These are phyloP conservation scores for Orcinus orca DNA, from an alignment of 2,113 vertebrate genomes.

Conservation along the genomic window DNA sequence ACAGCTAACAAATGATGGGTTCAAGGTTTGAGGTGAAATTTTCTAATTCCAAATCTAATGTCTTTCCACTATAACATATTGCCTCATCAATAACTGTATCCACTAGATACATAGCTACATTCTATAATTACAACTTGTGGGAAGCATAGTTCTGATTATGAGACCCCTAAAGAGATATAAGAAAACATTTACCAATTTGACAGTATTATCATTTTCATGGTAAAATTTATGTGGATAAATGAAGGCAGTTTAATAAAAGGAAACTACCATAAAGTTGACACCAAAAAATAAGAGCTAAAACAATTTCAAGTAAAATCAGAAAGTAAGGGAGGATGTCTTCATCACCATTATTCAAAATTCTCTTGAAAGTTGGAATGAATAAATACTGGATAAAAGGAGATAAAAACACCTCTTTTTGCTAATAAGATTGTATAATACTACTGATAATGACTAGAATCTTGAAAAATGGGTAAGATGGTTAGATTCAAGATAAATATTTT, in stretches of 20 bases:
- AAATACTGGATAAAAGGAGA: background rate
- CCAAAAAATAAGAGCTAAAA: background rate
- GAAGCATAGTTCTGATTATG: background rate
- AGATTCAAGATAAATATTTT: background rate
- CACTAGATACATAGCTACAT: background rate
- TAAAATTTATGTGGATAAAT: background rate
- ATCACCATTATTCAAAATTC: background rate
- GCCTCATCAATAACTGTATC: background rate
- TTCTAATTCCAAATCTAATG: background rate
- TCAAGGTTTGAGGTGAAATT: background rate
- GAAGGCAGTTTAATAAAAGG: background rate
- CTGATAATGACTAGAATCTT: background rate
- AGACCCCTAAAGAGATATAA: background rate
- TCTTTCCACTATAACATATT: background rate
- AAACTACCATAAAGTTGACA: background rate
- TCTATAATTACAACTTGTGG: background rate
- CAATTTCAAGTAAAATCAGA: slow-evolving; percentile 25
- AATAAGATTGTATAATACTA: background rate
- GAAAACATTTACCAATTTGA: background rate
- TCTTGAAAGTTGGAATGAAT: background rate
- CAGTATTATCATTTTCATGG: background rate
- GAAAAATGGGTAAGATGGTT: background rate
- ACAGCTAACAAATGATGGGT: background rate
- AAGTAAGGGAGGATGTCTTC: background rate
- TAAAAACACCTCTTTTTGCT: background rate